Percentiles rank a stretch among this genome's conserved stretches.
These are phyloP conservation scores for Coremacera marginata DNA, from an alignment of 2,888 invertebrate genomes.

Conservation along the genomic window DNA sequence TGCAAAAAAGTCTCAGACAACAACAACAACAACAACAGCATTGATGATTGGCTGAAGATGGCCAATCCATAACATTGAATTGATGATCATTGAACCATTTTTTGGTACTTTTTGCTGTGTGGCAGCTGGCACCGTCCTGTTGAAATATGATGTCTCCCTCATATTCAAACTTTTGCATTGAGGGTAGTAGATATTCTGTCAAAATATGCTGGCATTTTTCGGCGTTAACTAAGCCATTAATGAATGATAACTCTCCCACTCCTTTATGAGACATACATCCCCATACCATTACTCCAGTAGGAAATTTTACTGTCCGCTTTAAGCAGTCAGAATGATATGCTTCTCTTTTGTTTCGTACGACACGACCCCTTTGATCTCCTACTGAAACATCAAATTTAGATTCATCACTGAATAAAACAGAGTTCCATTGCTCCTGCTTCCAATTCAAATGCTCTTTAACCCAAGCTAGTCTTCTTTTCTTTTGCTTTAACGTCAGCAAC, in stretches of 20 bases:
- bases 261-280: conserved; percentile 23
- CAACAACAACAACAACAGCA: too few species aligned
- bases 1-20: too few species aligned
- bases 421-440: conserved; percentile 5
- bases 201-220: too few species aligned
- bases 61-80: too few species aligned
- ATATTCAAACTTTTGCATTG: neutral
- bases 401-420: neutral
- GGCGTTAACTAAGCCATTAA: neutral
- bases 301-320: conserved; percentile 39
- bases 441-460: neutral
- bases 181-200: too few species aligned
- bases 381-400: conserved; percentile 37
- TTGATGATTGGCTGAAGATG: too few species aligned
- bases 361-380: conserved; percentile 17
- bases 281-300: conserved; percentile 35
- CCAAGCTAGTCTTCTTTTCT: neutral
- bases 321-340: conserved; percentile 36
- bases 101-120: conserved; percentile 13
- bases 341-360: conserved; percentile 17
- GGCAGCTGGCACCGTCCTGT: conserved; percentile 25
- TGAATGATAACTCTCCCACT: neutral
- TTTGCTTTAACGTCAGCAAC: neutral
- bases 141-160: conserved; percentile 2
- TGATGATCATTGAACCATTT: neutral